Percentiles rank a stretch among this genome's conserved stretches.
Evolutionary conservation across 2,113 vertebrate genomes (phyloP).

Genomic region (Harpagus bidentatus): DNA sequence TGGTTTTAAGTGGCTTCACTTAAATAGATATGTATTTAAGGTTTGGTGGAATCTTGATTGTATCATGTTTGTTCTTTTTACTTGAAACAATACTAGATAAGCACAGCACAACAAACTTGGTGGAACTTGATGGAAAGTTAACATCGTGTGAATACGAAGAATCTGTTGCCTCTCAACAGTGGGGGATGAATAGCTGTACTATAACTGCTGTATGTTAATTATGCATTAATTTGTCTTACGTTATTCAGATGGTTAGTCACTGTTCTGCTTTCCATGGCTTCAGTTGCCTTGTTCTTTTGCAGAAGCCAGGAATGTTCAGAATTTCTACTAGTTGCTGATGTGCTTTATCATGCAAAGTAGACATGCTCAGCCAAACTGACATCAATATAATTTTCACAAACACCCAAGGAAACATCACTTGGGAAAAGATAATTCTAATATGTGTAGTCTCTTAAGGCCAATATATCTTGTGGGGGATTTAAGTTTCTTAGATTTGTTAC

Average conservation of each 20-base stretch:
- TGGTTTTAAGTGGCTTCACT: neutral
- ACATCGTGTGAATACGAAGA: neutral
- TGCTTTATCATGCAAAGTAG: neutral
- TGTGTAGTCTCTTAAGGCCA: neutral
- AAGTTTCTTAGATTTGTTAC: neutral
- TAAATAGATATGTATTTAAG: neutral
- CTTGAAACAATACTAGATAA: neutral
- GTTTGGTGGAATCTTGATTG: neutral
- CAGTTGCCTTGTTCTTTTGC: neutral
- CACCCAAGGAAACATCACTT: neutral
- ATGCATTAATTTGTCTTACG: neutral
- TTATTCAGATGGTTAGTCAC: neutral
- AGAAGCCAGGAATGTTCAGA: neutral
- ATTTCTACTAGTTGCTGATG: neutral
- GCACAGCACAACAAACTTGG: neutral
- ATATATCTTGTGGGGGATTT: neutral
- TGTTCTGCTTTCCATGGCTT: neutral
- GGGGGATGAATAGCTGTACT: neutral
- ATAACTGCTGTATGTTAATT: neutral
- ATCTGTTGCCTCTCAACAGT: neutral
- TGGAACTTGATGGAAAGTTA: neutral
- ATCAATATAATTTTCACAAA: neutral
- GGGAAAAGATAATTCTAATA: neutral
- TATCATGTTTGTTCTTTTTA: neutral
- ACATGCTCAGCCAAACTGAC: neutral